These are phyloP conservation scores for Pyrgilauda ruficollis DNA, from an alignment of 2,113 vertebrate genomes.

Conservation along the genomic window DNA sequence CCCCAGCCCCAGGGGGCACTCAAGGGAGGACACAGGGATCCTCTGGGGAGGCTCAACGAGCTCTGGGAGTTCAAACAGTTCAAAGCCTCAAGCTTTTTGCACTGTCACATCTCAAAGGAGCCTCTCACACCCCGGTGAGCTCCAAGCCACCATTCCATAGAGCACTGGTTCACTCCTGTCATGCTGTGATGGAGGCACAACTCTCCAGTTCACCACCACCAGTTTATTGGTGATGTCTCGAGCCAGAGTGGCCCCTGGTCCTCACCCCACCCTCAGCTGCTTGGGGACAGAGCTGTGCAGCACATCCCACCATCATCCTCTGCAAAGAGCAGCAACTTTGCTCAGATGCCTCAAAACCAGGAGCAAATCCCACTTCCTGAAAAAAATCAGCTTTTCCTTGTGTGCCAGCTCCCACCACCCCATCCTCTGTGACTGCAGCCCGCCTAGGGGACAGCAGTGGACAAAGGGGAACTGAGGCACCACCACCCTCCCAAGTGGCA, in stretches of 20 bases:
- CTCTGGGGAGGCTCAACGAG: background rate
- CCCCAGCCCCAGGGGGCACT: background rate
- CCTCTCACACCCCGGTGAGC: rapidly evolving
- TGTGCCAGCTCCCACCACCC: too few relatives aligned
- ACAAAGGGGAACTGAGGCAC: background rate
- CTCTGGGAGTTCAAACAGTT: background rate
- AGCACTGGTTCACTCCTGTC: rapidly evolving
- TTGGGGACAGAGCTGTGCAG: background rate
- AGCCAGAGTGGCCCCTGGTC: background rate
- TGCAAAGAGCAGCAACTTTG: background rate
- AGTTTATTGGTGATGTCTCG: rapidly evolving
- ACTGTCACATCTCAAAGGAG: background rate
- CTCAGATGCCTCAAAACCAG: background rate
- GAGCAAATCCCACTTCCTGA: background rate
- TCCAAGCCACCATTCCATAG: background rate
- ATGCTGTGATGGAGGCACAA: rapidly evolving
- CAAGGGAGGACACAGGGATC: background rate
- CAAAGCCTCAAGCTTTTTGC: rapidly evolving
- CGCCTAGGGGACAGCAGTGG: rapidly evolving
- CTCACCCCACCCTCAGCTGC: background rate
- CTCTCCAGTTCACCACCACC: background rate
- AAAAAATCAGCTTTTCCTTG: background rate
- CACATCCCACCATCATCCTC: background rate
- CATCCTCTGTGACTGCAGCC: background rate
- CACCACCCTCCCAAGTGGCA: rapidly evolving